Evolutionary conservation across 2,113 vertebrate genomes (phyloP).

Genomic region (Pleuronectes platessa): DNA sequence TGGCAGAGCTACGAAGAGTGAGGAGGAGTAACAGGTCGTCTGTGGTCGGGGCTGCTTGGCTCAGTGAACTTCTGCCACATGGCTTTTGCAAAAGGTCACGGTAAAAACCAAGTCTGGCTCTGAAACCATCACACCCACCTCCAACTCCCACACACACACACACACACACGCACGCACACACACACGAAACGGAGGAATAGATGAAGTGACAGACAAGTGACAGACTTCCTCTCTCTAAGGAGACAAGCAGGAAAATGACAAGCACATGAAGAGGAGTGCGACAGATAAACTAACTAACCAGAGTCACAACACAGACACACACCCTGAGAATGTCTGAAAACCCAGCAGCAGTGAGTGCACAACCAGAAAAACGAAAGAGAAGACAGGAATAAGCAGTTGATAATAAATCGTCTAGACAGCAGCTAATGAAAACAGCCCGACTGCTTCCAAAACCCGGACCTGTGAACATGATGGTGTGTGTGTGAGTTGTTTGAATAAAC

Average conservation of each 20-base stretch:
- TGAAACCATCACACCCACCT: constrained; percentile 64
- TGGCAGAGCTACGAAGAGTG: constrained; percentile 60
- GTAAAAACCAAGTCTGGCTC: constrained; percentile 63
- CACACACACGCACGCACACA: too few species aligned
- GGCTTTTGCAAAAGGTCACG: constrained; percentile 76
- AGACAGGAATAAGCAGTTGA: constrained; percentile 61
- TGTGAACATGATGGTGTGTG: constrained; percentile 49
- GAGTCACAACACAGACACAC: constrained; percentile 4
- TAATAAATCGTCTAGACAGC: constrained; percentile 76
- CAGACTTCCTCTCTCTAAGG: constrained; percentile 53
- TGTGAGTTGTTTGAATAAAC: constrained; percentile 10
- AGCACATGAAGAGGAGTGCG: constrained; percentile 51
- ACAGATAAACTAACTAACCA: constrained; percentile 44
- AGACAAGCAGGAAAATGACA: constrained; percentile 47
- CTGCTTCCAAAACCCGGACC: constrained; percentile 56
- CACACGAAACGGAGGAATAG: constrained; percentile 8
- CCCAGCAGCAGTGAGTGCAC: constrained; percentile 19
- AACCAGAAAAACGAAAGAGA: constrained; percentile 33
- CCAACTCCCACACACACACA: constrained; percentile 43
- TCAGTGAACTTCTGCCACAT: constrained; percentile 70
- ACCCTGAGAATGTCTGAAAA: constrained; percentile 36
- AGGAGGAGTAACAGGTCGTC: constrained; percentile 56
- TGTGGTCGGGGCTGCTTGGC: constrained; percentile 60
- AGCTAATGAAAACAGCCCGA: constrained; percentile 62
- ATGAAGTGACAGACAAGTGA: constrained; percentile 46